A percentile compares a stretch with the other conserved stretches of the same genome.
phyloP scores from a whole-genome alignment of 2,797 vertebrate species.

The Sebastes flavidus region DNA sequence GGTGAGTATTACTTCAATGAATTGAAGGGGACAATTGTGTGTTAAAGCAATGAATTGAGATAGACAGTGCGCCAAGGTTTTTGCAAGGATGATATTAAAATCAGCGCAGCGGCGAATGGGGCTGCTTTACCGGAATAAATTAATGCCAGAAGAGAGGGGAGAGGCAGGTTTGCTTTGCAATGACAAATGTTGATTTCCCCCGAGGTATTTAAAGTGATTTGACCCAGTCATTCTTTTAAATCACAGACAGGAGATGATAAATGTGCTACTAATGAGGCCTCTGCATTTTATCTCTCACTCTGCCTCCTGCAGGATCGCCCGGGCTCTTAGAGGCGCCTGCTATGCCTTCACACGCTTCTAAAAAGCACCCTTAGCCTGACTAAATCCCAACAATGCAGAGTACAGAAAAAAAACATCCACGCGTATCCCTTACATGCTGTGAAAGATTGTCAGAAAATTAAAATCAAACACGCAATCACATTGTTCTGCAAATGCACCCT shows the following conservation, averaged over 20 bases:
- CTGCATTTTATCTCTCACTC: conserved; percentile 79
- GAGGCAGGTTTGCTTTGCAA: conserved; percentile 80
- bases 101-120: conserved; percentile 70
- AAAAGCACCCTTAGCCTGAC: conserved; percentile 65
- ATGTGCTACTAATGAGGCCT: conserved; percentile 87
- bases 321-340: conserved; percentile 59
- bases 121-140: conserved; percentile 80
- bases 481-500: conserved; percentile 80
- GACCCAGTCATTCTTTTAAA: conserved; percentile 88
- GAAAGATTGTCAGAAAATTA: conserved; percentile 83
- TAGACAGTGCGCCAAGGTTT: conserved; percentile 81
- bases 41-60: conserved; percentile 81
- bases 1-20: conserved; percentile 73
- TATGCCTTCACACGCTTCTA: conserved; percentile 65
- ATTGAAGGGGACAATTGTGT: conserved; percentile 82
- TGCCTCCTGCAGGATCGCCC: conserved; percentile 72
- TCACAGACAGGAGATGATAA: conserved; percentile 87
- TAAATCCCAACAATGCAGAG: conserved; percentile 69
- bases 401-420: conserved; percentile 61
- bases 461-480: conserved; percentile 83
- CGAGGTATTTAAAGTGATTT: conserved; percentile 87
- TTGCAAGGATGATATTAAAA: conserved; percentile 85
- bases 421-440: conserved; percentile 71
- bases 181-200: conserved; percentile 89
- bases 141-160: conserved; percentile 73